Percentiles rank a stretch among this genome's conserved stretches.
Conservation (phyloP, 2,113 vertebrate genomes). For the Periophthalmodon schlosseri region DNA sequence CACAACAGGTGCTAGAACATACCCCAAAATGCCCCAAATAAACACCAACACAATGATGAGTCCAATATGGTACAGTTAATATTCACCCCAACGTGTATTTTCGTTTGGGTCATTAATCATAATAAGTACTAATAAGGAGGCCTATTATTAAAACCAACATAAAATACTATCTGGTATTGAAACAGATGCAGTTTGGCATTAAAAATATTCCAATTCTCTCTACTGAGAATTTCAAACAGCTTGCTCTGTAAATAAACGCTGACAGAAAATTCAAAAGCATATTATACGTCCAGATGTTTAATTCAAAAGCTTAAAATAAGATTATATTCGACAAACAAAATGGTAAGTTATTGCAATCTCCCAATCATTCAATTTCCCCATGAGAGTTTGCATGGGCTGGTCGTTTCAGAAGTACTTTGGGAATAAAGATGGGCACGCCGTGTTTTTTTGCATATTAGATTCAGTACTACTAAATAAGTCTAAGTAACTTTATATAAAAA, state of each 20-base stretch:
- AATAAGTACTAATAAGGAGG: not conserved
- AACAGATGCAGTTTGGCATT: not conserved
- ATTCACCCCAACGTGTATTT: not conserved
- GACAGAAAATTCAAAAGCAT: not conserved
- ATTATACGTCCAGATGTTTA: slow-evolving; percentile 21
- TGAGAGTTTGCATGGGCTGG: slow-evolving; percentile 2
- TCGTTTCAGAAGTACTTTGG: slow-evolving; percentile 25
- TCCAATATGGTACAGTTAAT: not conserved
- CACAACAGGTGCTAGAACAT: slow-evolving; percentile 1
- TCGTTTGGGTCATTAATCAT: not conserved
- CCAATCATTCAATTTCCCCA: slow-evolving; percentile 38
- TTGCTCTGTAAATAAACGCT: not conserved
- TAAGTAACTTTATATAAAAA: not conserved
- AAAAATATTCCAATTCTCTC: not conserved
- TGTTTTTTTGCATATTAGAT: not conserved
- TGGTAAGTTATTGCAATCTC: slow-evolving; percentile 38
- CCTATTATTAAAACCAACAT: not conserved
- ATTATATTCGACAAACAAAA: slow-evolving; percentile 29
- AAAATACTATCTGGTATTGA: not conserved
- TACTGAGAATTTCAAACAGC: not conserved
- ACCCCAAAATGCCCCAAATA: slow-evolving; percentile 8
- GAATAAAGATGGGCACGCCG: not conserved
- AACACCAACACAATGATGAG: slow-evolving; percentile 2
- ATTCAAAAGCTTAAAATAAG: slow-evolving; percentile 23
- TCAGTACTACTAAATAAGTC: not conserved